A percentile compares a stretch with the other conserved stretches of the same genome.
These are phyloP conservation scores for Pocillopora meandrina DNA, from an alignment of 92 coral and sea anemone genomes.

Conservation along the genomic window DNA sequence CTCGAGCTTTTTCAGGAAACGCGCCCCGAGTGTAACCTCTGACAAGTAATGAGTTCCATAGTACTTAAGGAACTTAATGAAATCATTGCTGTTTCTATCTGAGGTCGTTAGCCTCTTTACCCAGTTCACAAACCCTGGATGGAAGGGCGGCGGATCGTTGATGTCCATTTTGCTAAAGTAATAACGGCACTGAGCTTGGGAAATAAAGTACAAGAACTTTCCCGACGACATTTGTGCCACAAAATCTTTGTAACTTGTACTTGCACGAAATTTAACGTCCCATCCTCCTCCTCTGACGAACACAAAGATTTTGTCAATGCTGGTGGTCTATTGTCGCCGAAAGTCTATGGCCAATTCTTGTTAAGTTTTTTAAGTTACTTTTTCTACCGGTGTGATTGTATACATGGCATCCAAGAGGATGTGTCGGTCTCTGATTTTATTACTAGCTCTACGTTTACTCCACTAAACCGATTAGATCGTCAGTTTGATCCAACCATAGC, in stretches of 20 bases:
- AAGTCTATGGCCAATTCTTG: neutral
- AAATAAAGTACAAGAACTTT: slow-evolving; percentile 61
- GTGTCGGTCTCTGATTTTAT: too few species aligned
- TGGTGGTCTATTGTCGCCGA: too few species aligned
- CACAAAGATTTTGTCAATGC: too few species aligned
- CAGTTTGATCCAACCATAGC: too few species aligned
- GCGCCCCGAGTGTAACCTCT: slow-evolving; percentile 65
- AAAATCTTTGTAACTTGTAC: slow-evolving; percentile 65
- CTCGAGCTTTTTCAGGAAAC: slow-evolving; percentile 58
- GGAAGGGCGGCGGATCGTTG: slow-evolving; percentile 71
- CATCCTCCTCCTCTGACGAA: slow-evolving; percentile 52
- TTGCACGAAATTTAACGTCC: slow-evolving; percentile 57
- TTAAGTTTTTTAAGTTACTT: too few species aligned
- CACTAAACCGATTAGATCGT: too few species aligned
- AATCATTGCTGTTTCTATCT: slow-evolving; percentile 21
- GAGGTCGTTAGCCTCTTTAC: slow-evolving; percentile 51
- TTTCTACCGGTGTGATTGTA: too few species aligned
- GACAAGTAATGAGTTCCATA: slow-evolving; percentile 70
- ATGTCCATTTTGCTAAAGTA: slow-evolving; percentile 62
- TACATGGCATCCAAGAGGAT: too few species aligned
- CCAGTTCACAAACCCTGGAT: slow-evolving; percentile 67
- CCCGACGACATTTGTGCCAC: slow-evolving; percentile 58
- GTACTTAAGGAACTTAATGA: slow-evolving; percentile 60
- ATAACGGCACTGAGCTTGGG: slow-evolving; percentile 65
- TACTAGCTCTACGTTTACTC: too few species aligned